phyloP scores from a whole-genome alignment of 2,888 invertebrate genomes.

The Rambutsinella grinnellia region DNA sequence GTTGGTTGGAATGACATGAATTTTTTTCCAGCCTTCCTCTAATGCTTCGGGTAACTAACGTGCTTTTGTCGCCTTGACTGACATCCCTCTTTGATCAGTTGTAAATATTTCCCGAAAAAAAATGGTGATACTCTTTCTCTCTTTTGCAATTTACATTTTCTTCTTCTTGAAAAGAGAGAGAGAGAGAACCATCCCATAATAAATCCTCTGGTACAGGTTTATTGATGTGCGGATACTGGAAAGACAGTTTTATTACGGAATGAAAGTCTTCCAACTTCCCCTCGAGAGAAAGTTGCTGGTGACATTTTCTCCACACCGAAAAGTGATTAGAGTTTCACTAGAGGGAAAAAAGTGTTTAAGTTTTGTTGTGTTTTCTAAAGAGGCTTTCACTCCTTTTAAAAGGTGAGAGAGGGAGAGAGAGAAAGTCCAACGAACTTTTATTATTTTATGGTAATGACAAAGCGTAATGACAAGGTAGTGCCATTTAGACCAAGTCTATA shows the following conservation, averaged over 20 bases:
- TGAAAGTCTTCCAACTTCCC: slow-evolving; percentile 9
- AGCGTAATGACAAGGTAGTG: not conserved
- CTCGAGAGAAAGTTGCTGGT: too few relatives aligned
- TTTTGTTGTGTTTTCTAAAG: too few relatives aligned
- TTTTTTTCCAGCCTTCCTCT: not conserved
- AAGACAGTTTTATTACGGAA: slow-evolving; percentile 39
- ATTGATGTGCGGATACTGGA: slow-evolving; percentile 13
- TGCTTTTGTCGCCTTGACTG: slow-evolving; percentile 10
- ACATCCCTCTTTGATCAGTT: slow-evolving; percentile 1
- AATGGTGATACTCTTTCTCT: slow-evolving; percentile 13
- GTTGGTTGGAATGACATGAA: slow-evolving; percentile 35
- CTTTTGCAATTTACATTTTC: not conserved
- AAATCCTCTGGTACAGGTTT: slow-evolving; percentile 10
- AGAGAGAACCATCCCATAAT: slow-evolving; percentile 25
- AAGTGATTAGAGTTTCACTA: not conserved
- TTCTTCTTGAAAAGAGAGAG: not conserved
- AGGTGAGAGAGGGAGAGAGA: not conserved
- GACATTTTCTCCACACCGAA: not conserved
- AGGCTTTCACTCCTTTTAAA: not conserved
- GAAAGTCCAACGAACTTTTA: not conserved
- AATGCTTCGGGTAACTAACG: slow-evolving; percentile 6
- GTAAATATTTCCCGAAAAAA: slow-evolving; percentile 30
- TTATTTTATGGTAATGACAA: not conserved
- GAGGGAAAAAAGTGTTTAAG: not conserved
- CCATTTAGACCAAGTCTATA: slow-evolving; percentile 9